A percentile compares a stretch with the other conserved stretches of the same genome.
Evolutionary conservation across 2,797 vertebrate genomes (phyloP).

Genomic region (Tinamus major): DNA sequence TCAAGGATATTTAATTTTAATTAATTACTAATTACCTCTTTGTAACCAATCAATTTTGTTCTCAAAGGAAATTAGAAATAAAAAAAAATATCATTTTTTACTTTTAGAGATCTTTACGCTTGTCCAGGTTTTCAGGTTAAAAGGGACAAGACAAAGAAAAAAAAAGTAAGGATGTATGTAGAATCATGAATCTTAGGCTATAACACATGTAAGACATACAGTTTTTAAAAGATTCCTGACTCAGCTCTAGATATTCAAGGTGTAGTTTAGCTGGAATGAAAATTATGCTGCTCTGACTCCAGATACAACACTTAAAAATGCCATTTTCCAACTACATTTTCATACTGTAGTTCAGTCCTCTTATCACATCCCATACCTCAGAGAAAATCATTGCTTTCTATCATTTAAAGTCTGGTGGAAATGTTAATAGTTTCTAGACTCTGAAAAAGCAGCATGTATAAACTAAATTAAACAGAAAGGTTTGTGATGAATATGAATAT

Average conservation of each 20-base stretch:
- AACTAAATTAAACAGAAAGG: background rate
- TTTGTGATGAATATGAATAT: background rate
- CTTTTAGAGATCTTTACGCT: background rate
- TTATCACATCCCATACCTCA: background rate
- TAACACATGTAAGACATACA: background rate
- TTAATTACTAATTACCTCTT: background rate
- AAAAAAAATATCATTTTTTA: background rate
- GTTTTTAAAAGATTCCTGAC: background rate
- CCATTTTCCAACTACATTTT: background rate
- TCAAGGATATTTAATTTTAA: background rate
- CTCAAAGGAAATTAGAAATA: background rate
- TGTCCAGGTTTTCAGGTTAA: background rate
- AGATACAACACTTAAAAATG: background rate
- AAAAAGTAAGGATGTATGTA: background rate
- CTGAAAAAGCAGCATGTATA: background rate
- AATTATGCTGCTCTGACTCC: background rate
- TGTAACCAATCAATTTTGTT: background rate
- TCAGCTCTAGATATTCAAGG: background rate
- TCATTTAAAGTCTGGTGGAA: background rate
- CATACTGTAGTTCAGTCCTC: background rate
- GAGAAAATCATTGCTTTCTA: background rate
- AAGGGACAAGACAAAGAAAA: background rate
- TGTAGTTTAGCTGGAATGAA: background rate
- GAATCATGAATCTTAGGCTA: background rate
- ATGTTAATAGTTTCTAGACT: background rate